phyloP scores from a whole-genome alignment of 2,888 invertebrate species.

The Tiliacea aurago region DNA sequence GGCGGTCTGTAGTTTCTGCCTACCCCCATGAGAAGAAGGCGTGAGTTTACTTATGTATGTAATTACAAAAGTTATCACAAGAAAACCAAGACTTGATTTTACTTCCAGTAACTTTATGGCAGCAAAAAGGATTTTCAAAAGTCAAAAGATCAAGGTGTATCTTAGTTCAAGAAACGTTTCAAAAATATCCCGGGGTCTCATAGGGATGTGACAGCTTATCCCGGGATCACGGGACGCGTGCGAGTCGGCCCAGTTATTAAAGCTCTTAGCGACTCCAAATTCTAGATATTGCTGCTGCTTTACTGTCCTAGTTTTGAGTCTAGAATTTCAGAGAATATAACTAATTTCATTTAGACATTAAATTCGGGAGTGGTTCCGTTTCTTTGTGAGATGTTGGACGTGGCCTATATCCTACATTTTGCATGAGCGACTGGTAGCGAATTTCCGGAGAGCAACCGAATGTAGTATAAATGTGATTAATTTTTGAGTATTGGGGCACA shows the following conservation, averaged over 20 bases:
- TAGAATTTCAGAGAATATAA: constrained; percentile 35
- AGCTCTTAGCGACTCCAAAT: constrained; percentile 39
- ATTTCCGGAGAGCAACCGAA: constrained; percentile 19
- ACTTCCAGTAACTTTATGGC: not conserved
- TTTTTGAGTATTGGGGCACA: constrained; percentile 8
- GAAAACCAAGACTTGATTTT: not conserved
- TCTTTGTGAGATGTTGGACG: constrained; percentile 46
- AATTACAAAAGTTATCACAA: not conserved
- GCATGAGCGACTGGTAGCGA: constrained; percentile 12
- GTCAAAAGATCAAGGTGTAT: constrained; percentile 44
- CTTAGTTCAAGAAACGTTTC: constrained; percentile 21
- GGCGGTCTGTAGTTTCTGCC: no score
- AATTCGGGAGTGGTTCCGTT: constrained; percentile 37
- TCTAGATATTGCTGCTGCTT: constrained; percentile 10
- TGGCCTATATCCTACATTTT: constrained; percentile 45
- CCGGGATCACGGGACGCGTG: constrained; percentile 61
- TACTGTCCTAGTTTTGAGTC: constrained; percentile 41
- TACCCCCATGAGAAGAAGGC: no score
- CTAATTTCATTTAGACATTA: constrained; percentile 51
- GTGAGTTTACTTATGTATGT: no score
- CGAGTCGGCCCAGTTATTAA: constrained; percentile 48
- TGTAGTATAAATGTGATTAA: constrained; percentile 24
- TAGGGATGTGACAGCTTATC: constrained; percentile 65
- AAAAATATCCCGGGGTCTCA: constrained; percentile 60
- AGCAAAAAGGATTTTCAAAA: not conserved